A percentile compares a stretch with the other conserved stretches of the same genome.
Evolutionary conservation across 1,140 invertebrate genomes (phyloP).

Genomic region (Drosophila yakuba): DNA sequence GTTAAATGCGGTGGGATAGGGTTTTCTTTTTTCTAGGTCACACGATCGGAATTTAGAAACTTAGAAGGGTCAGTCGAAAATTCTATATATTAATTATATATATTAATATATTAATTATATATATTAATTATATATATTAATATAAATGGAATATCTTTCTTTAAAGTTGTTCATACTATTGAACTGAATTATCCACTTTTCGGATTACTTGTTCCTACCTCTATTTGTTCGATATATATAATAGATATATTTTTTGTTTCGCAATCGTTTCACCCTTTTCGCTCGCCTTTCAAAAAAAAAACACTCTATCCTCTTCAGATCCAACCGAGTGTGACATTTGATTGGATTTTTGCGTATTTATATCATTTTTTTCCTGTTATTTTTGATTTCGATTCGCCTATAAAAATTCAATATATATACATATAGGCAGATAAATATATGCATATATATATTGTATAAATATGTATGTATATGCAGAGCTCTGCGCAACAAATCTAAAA

Average conservation of each 20-base stretch:
- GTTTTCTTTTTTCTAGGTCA: neutral
- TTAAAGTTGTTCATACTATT: too few relatives aligned
- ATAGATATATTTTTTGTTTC: too few relatives aligned
- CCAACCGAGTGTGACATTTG: constrained; percentile 44
- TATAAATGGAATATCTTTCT: too few relatives aligned
- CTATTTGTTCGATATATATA: neutral
- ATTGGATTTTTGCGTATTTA: constrained; percentile 41
- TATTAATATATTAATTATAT: too few relatives aligned
- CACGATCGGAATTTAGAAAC: neutral
- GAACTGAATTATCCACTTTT: neutral
- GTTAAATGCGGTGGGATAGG: neutral
- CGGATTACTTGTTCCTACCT: neutral
- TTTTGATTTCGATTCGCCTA: constrained; percentile 39
- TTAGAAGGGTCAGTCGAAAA: neutral
- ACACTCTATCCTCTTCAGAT: constrained; percentile 14
- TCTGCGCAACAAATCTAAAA: constrained; percentile 35
- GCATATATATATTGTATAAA: neutral
- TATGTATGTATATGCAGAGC: constrained; percentile 11
- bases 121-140: too few relatives aligned
- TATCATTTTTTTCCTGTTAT: constrained; percentile 25
- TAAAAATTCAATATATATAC: constrained; percentile 19
- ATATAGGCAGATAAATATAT: constrained; percentile 6
- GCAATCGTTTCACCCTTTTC: neutral
- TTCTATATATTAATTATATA: too few relatives aligned
- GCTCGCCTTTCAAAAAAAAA: neutral